phyloP scores from a whole-genome alignment of 2,888 invertebrate genomes.

The Neria commutata region DNA sequence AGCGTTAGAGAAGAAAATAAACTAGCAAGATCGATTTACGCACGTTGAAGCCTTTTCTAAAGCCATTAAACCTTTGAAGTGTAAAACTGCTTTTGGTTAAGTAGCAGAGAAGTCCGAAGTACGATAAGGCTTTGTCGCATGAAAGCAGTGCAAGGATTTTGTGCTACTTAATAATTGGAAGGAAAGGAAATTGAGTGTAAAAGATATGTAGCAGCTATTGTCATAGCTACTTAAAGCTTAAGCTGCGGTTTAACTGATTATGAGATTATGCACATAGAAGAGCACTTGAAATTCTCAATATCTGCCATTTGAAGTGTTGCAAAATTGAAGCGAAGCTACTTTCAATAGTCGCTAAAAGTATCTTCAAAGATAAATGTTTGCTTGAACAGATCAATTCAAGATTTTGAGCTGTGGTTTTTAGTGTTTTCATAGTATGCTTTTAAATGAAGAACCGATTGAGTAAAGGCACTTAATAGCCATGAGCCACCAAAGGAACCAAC shows the following conservation, averaged over 20 bases:
- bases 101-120: constrained; percentile 7
- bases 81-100: constrained; percentile 12
- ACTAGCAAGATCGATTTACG: too few species aligned
- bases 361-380: too few species aligned
- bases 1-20: too few species aligned
- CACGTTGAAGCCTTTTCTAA: not conserved
- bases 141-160: constrained; percentile 1
- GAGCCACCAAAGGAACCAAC: too few species aligned
- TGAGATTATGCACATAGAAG: constrained; percentile 3
- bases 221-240: constrained; percentile 7
- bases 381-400: too few species aligned
- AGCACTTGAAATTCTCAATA: not conserved
- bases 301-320: too few species aligned
- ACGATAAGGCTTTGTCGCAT: not conserved
- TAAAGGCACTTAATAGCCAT: too few species aligned
- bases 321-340: not conserved
- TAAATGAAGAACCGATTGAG: too few species aligned
- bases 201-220: not conserved
- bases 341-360: too few species aligned
- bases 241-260: constrained; percentile 21
- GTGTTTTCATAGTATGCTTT: too few species aligned
- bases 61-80: constrained; percentile 15
- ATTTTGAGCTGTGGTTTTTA: too few species aligned
- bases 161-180: constrained; percentile 1
- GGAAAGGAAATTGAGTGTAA: not conserved